phyloP scores from a whole-genome alignment of 1,140 invertebrate species.

The Subanguina moxae region DNA sequence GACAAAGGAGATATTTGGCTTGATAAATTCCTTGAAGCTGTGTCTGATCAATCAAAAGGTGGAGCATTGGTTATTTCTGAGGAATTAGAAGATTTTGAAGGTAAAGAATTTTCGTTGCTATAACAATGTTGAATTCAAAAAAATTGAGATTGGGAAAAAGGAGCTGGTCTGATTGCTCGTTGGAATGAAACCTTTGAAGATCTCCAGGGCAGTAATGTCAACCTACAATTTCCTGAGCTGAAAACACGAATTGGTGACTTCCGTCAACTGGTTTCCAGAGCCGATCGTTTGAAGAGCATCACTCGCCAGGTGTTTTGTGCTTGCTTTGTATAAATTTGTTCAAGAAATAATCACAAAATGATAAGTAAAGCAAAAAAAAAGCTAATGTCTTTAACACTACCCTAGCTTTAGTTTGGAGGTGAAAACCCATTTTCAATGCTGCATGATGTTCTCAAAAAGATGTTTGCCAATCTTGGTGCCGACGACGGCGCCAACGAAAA shows the following conservation, averaged over 20 bases:
- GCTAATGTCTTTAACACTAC: not conserved
- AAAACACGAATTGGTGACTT: not conserved
- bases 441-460: conserved; percentile 1
- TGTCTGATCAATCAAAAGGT: not conserved
- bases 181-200: conserved; percentile 8
- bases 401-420: conserved; percentile 2
- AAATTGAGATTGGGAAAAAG: not conserved
- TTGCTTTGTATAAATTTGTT: not conserved
- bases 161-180: not conserved
- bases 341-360: not conserved
- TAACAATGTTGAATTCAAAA: not conserved
- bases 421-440: conserved; percentile 2
- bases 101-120: not conserved
- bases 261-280: not conserved
- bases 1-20: not conserved
- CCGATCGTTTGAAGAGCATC: not conserved
- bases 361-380: not conserved
- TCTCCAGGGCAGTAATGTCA: conserved; percentile 4
- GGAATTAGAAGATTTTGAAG: not conserved
- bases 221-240: conserved; percentile 9
- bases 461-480: conserved; percentile 4
- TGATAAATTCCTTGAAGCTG: not conserved
- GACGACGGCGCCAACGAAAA: not conserved
- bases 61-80: not conserved
- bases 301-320: conserved; percentile 4